phyloP scores from a whole-genome alignment of 2,888 invertebrate species.

The Heliconius cydno region DNA sequence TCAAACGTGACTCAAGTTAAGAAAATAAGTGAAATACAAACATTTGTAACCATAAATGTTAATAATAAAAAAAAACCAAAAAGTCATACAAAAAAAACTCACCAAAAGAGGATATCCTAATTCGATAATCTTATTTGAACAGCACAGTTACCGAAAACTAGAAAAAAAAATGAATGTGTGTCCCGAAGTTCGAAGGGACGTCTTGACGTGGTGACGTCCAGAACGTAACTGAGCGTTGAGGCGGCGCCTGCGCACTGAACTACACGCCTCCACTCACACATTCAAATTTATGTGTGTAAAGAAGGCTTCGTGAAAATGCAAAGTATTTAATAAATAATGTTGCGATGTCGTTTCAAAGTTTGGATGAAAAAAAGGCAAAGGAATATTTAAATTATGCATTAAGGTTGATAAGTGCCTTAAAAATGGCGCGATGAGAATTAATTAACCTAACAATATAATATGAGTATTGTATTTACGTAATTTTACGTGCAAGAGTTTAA shows the following conservation, averaged over 20 bases:
- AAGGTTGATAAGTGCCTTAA: conserved; percentile 12
- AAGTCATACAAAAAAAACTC: conserved; percentile 51
- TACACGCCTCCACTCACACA: conserved; percentile 70
- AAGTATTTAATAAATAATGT: conserved; percentile 59
- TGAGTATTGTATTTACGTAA: not conserved
- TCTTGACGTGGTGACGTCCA: conserved; percentile 59
- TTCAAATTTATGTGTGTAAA: conserved; percentile 47
- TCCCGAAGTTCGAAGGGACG: conserved; percentile 53
- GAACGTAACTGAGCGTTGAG: conserved; percentile 64
- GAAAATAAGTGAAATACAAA: conserved; percentile 52
- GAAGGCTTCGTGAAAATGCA: conserved; percentile 77
- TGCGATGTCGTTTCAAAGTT: conserved; percentile 49
- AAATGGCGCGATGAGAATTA: not conserved
- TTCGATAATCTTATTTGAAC: conserved; percentile 76
- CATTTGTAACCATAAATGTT: conserved; percentile 45
- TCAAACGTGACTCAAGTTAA: conserved; percentile 52
- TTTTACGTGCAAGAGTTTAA: not conserved
- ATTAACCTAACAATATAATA: conserved; percentile 4
- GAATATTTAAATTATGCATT: conserved; percentile 7
- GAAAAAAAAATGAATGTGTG: conserved; percentile 38
- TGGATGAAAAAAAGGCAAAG: conserved; percentile 15
- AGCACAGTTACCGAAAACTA: conserved; percentile 56
- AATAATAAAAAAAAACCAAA: conserved; percentile 53
- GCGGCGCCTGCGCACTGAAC: conserved; percentile 72
- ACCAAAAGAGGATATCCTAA: conserved; percentile 70